Evolutionary conservation across 2,113 vertebrate species (phyloP), one percentile per base, ranked within the genome.

Genomic region (Struthidea cinerea): DNA sequence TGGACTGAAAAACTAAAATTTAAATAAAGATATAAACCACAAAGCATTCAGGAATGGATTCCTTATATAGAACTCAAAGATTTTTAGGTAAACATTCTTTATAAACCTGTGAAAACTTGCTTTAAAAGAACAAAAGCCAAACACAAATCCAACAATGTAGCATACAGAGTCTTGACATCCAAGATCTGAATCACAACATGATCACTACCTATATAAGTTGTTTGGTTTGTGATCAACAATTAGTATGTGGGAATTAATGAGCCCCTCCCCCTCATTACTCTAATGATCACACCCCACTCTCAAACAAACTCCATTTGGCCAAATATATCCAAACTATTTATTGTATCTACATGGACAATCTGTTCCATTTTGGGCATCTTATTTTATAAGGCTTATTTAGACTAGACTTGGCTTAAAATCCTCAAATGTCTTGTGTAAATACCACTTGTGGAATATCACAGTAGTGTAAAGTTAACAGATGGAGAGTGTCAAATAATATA

Each of bases 391-490:
- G 16, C 35, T 87, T 92, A 67, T 83, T 89, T 87, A 77, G 65
- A 57, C 59, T 71, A 89, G 23, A 77, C 20, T 78, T 94, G 76
- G 57, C 70, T 94, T 94, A 35, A 94, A 90, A 73, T 81, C 37
- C 41, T 75, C 30, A 71, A 85, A 87, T 92, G 68, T 83, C 89
- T 87, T 92, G 35, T 67, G 35, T 92, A 87, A 92, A 81, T 89
- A 71, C 41, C 60, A 79, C 47, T 86, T 90, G 65, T 91, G 53
- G 74, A 55, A 60, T 81, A 89, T 64, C 24, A 60, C 16, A 33
- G 56, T 85, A 87, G 28, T 80, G 7, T 89, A 37, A 89, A 78
- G 11, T 68, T 90, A 94, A 89, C 82, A 96, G 80, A 75, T 92
- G 78, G 68, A 80, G 46, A 74, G 8, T 84, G 77, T 87, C 80